Evolutionary conservation across 1,140 invertebrate species (phyloP), one percentile per base, ranked within the genome.

Genomic region (Sycobia sp.): DNA sequence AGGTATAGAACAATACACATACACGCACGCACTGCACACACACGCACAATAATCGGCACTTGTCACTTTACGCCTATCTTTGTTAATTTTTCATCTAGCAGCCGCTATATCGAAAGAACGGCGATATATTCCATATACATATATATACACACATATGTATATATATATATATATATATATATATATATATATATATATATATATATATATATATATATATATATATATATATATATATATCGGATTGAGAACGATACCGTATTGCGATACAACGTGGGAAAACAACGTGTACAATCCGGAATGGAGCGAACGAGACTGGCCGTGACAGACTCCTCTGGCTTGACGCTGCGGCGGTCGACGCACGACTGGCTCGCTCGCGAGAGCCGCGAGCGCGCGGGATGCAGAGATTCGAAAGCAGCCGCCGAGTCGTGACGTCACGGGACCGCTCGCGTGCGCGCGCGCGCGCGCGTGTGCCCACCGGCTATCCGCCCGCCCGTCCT

Each of bases 381-480:
- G 11, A 10, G n/a, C 38, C 36, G 58, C 63, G 46, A 29, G 10
- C 22, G 29, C 43, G 47, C 57, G 36, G 47, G 58, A 36, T 39
- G 13, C 57, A 23, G 27, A 36, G 55, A 63, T 74, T 72, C 71
- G 55, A 76, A 73, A 76, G 62, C 68, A n/a, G n/a, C n/a, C 66
- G 65, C 65, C 58, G 67, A 18, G 63, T 7, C 65, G 66, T 73
- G 71, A 73, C 75, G 73, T 75, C 73, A 72, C 70, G 39, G 1
- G 34, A 25, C 54, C 29, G 34, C n/a, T n/a, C n/a, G n/a, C n/a
- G n/a, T n/a, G n/a, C n/a, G n/a, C n/a, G n/a, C n/a, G n/a, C n/a
- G n/a, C n/a, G n/a, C n/a, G n/a, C 58, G 63, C 63, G 66, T 67
- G 61, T 32, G 13, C 23, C 44, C 44, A 16, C 22, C 44, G 3